Conservation (phyloP, 2,888 invertebrate genomes). For the Psylliodes chrysocephalus region DNA sequence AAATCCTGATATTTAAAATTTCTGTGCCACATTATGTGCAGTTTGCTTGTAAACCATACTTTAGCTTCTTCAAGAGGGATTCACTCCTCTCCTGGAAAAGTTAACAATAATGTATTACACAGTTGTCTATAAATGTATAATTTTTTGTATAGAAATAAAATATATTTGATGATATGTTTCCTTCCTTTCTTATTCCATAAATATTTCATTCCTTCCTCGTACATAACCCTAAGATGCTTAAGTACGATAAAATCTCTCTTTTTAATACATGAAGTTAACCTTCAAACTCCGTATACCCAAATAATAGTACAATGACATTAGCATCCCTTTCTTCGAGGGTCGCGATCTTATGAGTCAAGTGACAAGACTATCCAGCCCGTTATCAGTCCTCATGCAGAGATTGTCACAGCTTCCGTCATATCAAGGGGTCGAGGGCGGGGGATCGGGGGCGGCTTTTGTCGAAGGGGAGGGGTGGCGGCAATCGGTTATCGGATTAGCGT, state of each 20-base stretch:
- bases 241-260: not conserved
- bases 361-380: constrained; percentile 56
- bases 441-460: constrained; percentile 6
- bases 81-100: no score
- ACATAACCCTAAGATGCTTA: no score
- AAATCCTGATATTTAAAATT: no score
- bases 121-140: no score
- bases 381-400: constrained; percentile 64
- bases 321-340: constrained; percentile 8
- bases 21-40: no score
- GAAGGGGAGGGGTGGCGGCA: constrained; percentile 57
- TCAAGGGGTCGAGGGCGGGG: constrained; percentile 41
- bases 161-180: no score
- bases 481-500: constrained; percentile 66
- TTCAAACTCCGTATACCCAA: not conserved
- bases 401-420: constrained; percentile 63
- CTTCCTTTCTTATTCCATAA: no score
- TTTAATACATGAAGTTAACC: not conserved
- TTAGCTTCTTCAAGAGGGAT: no score
- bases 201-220: no score
- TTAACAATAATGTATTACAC: no score
- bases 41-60: no score
- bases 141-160: no score
- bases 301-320: constrained; percentile 5
- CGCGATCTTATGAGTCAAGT: constrained; percentile 31